phyloP scores from a whole-genome alignment of 2,888 invertebrate genomes.

The Odontomyia ornata region DNA sequence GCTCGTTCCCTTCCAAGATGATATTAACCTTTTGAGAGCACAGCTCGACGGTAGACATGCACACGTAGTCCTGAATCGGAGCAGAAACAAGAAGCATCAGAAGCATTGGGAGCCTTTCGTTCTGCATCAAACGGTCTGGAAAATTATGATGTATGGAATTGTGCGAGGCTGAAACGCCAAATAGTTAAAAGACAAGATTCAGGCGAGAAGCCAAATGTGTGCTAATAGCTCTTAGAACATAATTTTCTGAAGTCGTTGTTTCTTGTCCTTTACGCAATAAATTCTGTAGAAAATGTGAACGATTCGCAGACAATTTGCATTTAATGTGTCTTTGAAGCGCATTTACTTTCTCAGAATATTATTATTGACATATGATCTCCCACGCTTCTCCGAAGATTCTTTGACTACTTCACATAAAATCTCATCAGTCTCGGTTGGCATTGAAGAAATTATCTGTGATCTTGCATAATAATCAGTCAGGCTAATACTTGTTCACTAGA shows the following conservation, averaged over 20 bases:
- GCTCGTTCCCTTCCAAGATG: conserved; percentile 1
- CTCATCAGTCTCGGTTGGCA: background rate
- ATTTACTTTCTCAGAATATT: background rate
- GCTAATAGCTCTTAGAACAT: conserved; percentile 17
- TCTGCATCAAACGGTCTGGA: conserved; percentile 53
- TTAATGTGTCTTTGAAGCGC: background rate
- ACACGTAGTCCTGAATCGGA: background rate
- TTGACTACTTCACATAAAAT: background rate
- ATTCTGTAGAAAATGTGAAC: background rate
- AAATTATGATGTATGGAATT: conserved; percentile 53
- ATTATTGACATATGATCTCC: background rate
- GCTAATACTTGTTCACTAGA: too few relatives aligned
- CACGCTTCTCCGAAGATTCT: background rate
- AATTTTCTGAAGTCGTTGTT: conserved; percentile 4
- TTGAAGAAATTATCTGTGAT: too few relatives aligned
- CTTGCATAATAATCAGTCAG: too few relatives aligned
- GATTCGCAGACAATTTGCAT: background rate
- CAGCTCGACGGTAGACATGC: background rate
- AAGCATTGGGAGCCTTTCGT: conserved; percentile 15
- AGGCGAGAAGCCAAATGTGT: conserved; percentile 20
- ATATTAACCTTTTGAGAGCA: conserved; percentile 5
- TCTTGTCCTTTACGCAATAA: background rate
- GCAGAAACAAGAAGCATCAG: background rate
- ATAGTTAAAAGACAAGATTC: conserved; percentile 27
- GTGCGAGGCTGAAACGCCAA: conserved; percentile 3